Conservation (phyloP, 1,140 invertebrate genomes). For the Aphaenogaster rudis region DNA sequence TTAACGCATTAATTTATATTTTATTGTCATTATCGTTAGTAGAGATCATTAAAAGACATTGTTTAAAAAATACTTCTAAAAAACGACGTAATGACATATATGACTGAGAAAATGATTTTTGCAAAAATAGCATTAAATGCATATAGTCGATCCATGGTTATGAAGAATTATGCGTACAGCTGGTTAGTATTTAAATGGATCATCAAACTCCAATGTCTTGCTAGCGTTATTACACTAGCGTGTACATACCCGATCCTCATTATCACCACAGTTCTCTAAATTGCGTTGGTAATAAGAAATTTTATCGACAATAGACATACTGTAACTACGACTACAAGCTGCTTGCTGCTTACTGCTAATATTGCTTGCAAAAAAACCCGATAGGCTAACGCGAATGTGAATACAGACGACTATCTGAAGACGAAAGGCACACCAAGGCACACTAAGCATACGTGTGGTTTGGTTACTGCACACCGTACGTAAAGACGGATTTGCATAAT, state of each 20-base stretch:
- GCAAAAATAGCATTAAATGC: neutral
- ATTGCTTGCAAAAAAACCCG: conserved; percentile 16
- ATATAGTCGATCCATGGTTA: conserved; percentile 31
- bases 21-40: neutral
- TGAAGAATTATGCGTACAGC: neutral
- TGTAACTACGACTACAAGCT: conserved; percentile 71
- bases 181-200: neutral
- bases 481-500: conserved; percentile 24
- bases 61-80: neutral
- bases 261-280: conserved; percentile 88
- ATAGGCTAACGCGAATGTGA: neutral
- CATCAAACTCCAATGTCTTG: neutral
- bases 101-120: neutral
- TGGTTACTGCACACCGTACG: neutral
- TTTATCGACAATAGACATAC: conserved; percentile 84
- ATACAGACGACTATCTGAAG: neutral
- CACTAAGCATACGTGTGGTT: neutral
- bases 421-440: neutral
- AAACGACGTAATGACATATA: neutral
- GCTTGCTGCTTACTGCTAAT: conserved; percentile 69
- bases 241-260: conserved; percentile 88
- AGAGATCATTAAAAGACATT: neutral
- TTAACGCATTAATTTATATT: neutral
- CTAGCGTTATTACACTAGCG: neutral
- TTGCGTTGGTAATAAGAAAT: conserved; percentile 89